A percentile compares a stretch with the other conserved stretches of the same genome.
These are phyloP conservation scores for Protobothrops mucrosquamatus DNA, from an alignment of 2,113 vertebrate species.

Conservation along the genomic window DNA sequence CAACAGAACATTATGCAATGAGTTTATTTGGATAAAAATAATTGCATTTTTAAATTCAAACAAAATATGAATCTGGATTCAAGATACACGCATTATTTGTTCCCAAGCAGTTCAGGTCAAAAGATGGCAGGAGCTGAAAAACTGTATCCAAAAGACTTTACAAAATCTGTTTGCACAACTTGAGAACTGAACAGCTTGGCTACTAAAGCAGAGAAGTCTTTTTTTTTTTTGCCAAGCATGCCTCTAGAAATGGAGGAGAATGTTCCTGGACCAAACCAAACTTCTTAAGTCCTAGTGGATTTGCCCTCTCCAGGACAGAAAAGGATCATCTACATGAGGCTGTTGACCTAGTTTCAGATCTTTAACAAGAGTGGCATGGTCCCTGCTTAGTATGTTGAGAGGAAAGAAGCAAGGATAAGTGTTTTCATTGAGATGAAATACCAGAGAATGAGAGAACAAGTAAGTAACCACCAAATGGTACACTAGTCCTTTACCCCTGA, in stretches of 20 bases:
- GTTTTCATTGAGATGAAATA: neutral
- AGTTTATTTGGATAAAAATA: neutral
- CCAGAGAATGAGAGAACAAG: neutral
- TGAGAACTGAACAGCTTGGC: neutral
- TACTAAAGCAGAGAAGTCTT: neutral
- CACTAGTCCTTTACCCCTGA: neutral
- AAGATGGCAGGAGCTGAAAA: neutral
- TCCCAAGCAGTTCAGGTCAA: neutral
- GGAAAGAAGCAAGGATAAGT: neutral
- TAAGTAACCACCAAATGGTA: neutral
- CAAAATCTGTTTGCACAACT: neutral
- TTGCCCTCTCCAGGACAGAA: too few species aligned
- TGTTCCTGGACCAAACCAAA: neutral
- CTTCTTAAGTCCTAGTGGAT: neutral
- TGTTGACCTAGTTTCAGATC: neutral
- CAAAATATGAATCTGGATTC: neutral
- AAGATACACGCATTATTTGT: neutral
- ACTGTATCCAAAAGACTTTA: neutral
- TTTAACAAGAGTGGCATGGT: neutral
- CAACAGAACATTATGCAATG: neutral
- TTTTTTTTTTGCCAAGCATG: neutral
- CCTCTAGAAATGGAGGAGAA: neutral
- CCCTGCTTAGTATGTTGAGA: neutral
- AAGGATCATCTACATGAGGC: too few species aligned
- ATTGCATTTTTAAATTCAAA: neutral